Evolutionary conservation across 30 jellyfish, hydroid and myxozoan species (phyloP).

Genomic region (Haliclystus octoradiatus): DNA sequence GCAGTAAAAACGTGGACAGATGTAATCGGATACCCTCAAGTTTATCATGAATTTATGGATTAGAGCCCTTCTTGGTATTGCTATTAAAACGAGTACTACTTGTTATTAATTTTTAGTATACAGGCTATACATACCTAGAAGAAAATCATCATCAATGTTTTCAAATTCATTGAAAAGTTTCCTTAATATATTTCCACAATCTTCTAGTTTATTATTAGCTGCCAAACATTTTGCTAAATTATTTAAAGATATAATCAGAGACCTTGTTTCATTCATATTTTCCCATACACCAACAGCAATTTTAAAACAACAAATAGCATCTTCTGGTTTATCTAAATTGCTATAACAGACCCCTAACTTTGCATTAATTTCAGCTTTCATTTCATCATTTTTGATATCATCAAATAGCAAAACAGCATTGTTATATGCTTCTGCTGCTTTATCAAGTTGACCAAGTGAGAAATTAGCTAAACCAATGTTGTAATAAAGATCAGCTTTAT

Average conservation of each 20-base stretch:
- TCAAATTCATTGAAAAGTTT: constrained; percentile 63
- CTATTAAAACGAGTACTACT: too few species aligned
- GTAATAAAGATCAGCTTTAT: constrained; percentile 69
- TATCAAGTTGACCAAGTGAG: constrained; percentile 41
- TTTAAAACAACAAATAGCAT: constrained; percentile 28
- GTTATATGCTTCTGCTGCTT: constrained; percentile 62
- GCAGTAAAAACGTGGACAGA: too few species aligned
- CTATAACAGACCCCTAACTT: constrained; percentile 77
- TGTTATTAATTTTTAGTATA: too few species aligned
- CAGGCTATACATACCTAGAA: constrained; percentile 89
- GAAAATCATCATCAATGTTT: constrained; percentile 41
- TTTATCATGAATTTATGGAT: too few species aligned
- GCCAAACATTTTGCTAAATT: constrained; percentile 40
- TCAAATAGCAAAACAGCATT: constrained; percentile 48
- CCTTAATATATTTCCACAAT: constrained; percentile 67
- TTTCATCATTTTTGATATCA: constrained; percentile 10
- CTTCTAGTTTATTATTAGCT: constrained; percentile 56
- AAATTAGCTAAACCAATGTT: constrained; percentile 79
- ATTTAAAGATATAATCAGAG: constrained; percentile 39
- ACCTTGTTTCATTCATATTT: constrained; percentile 28
- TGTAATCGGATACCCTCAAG: too few species aligned
- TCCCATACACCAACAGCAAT: constrained; percentile 43
- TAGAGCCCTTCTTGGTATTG: too few species aligned
- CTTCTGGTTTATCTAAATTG: constrained; percentile 22
- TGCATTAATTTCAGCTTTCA: constrained; percentile 47